Conservation (phyloP, 2,888 invertebrate genomes). For the Melanargia galathea region DNA sequence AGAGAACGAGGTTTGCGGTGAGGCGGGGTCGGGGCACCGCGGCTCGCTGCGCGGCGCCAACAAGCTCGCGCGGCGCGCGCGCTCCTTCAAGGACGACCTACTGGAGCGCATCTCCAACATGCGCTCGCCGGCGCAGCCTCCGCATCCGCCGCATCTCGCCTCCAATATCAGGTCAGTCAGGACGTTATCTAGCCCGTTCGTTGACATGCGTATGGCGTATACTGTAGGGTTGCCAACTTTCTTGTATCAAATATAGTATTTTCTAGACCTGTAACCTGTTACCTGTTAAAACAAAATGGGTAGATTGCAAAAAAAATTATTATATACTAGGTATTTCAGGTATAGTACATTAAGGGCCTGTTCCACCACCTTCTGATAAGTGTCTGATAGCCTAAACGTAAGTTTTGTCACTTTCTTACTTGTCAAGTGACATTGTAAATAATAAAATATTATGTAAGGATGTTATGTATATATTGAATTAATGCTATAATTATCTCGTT, state of each 20-base stretch:
- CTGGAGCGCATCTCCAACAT: constrained; percentile 95
- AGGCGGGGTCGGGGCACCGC: constrained; percentile 86
- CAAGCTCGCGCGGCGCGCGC: constrained; percentile 92
- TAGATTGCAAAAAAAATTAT: too few relatives aligned
- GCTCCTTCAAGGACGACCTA: constrained; percentile 96
- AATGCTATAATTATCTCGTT: background rate
- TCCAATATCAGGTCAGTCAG: constrained; percentile 72
- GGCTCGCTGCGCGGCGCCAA: constrained; percentile 89
- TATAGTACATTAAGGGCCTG: too few relatives aligned
- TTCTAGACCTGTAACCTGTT: too few relatives aligned
- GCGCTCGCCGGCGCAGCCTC: constrained; percentile 88
- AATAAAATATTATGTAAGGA: background rate
- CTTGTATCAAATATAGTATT: too few relatives aligned
- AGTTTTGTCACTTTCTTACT: too few relatives aligned
- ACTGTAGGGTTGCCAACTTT: background rate
- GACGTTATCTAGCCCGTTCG: constrained; percentile 33
- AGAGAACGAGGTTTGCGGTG: constrained; percentile 76
- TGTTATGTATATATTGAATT: background rate
- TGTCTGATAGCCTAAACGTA: too few relatives aligned
- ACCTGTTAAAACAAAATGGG: too few relatives aligned
- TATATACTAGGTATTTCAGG: too few relatives aligned
- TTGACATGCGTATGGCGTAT: background rate
- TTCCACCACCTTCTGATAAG: too few relatives aligned
- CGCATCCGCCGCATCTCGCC: constrained; percentile 74
- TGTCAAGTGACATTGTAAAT: too few relatives aligned